phyloP scores from a whole-genome alignment of 2,797 vertebrate genomes.

The Syngnathus rostellatus region DNA sequence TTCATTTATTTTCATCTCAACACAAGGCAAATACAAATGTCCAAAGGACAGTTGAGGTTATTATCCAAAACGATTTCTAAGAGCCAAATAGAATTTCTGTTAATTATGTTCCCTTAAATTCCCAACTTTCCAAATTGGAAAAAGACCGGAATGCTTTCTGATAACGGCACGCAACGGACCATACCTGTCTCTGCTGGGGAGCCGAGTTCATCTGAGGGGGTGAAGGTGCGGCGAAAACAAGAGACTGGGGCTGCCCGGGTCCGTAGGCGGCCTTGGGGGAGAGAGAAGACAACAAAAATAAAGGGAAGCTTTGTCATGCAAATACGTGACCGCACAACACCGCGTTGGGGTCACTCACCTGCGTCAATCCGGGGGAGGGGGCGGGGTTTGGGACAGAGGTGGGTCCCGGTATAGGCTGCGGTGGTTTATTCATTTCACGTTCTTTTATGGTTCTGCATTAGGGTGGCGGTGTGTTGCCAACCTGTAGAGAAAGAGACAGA shows the following conservation, averaged over 20 bases:
- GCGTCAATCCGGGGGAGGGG: slow-evolving; percentile 93
- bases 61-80: background rate
- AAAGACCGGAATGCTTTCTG: background rate
- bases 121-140: background rate
- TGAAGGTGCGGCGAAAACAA: slow-evolving; percentile 84
- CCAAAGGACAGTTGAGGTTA: background rate
- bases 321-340: background rate
- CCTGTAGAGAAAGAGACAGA: slow-evolving; percentile 36
- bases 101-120: background rate
- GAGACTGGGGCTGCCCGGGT: slow-evolving; percentile 86
- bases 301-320: no score
- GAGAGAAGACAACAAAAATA: slow-evolving; percentile 8
- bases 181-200: slow-evolving; percentile 94
- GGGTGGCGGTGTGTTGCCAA: slow-evolving; percentile 81
- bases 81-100: background rate
- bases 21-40: background rate
- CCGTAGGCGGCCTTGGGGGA: slow-evolving; percentile 74
- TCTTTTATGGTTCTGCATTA: slow-evolving; percentile 94
- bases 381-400: slow-evolving; percentile 87
- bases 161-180: slow-evolving; percentile 3
- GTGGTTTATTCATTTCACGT: slow-evolving; percentile 99
- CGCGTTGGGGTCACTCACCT: slow-evolving; percentile 67
- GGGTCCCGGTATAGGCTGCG: slow-evolving; percentile 96
- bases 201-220: slow-evolving; percentile 97
- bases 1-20: background rate